Evolutionary conservation across 1,140 invertebrate species (phyloP).

Genomic region (Marisa cornuarietis): DNA sequence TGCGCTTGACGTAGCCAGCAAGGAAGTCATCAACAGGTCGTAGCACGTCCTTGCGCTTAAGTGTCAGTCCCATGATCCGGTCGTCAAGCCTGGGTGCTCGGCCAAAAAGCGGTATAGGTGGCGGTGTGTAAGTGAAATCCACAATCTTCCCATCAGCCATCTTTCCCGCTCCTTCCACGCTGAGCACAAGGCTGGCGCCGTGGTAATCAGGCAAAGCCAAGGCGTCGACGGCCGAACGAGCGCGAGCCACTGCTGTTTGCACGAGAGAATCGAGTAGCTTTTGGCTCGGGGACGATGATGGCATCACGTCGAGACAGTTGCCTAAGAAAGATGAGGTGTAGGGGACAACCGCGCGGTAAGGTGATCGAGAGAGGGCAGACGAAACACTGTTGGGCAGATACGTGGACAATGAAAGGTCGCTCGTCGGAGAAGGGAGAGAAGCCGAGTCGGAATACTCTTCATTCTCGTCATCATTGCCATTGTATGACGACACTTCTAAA

Average conservation of each 20-base stretch:
- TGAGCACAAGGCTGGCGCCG: slow-evolving; percentile 21
- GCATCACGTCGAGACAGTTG: slow-evolving; percentile 3
- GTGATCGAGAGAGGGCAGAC: background rate
- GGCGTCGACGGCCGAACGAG: slow-evolving; percentile 2
- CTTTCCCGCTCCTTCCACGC: slow-evolving; percentile 21
- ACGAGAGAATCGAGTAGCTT: slow-evolving; percentile 19
- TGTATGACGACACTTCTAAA: slow-evolving; percentile 15
- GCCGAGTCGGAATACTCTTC: slow-evolving; percentile 8
- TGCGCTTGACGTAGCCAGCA: slow-evolving; percentile 16
- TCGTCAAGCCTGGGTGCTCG: background rate
- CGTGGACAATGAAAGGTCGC: slow-evolving; percentile 22
- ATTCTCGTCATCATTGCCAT: slow-evolving; percentile 27
- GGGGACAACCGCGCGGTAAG: slow-evolving; percentile 20
- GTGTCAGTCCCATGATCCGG: background rate
- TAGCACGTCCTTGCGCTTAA: background rate
- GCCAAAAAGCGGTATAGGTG: slow-evolving; percentile 21
- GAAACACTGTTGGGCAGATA: slow-evolving; percentile 19
- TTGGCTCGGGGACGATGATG: slow-evolving; percentile 10
- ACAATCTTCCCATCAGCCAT: slow-evolving; percentile 14
- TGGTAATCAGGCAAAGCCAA: slow-evolving; percentile 18
- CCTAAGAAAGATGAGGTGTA: slow-evolving; percentile 7
- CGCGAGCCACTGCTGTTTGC: slow-evolving; percentile 1
- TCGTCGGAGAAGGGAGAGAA: slow-evolving; percentile 18
- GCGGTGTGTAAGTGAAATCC: slow-evolving; percentile 19
- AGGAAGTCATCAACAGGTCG: slow-evolving; percentile 18